These are phyloP conservation scores for Goniozus legneri DNA, from an alignment of 1,140 invertebrate species.

Conservation along the genomic window DNA sequence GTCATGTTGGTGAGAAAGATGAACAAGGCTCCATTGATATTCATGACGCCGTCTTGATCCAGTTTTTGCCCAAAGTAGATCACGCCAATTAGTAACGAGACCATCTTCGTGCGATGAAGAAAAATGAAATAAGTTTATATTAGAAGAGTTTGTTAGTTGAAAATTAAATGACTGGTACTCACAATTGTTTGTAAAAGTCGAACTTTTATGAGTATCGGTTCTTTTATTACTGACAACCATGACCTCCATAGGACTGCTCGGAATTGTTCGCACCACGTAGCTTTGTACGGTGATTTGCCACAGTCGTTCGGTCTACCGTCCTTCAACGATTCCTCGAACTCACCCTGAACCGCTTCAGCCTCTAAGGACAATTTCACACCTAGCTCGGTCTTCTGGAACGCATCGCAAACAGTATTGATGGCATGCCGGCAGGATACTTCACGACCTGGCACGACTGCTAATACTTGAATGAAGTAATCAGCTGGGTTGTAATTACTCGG, in stretches of 20 bases:
- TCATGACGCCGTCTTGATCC: constrained; percentile 87
- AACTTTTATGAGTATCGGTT: constrained; percentile 86
- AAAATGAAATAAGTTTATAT: constrained; percentile 5
- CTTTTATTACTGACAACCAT: constrained; percentile 82
- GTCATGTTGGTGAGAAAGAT: constrained; percentile 91
- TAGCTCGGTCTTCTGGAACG: constrained; percentile 64
- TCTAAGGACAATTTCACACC: constrained; percentile 60
- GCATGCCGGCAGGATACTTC: constrained; percentile 72
- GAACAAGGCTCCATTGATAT: constrained; percentile 94
- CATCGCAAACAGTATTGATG: constrained; percentile 75
- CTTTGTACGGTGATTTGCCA: constrained; percentile 70
- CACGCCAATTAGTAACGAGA: constrained; percentile 80
- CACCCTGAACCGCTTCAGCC: constrained; percentile 49
- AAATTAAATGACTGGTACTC: constrained; percentile 52
- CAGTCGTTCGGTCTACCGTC: constrained; percentile 3
- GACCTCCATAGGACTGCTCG: constrained; percentile 85
- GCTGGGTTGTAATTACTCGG: constrained; percentile 92
- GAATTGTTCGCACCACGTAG: constrained; percentile 85
- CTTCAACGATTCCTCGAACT: constrained; percentile 29
- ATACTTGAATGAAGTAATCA: constrained; percentile 89
- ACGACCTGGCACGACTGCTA: constrained; percentile 81
- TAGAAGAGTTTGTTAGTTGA: not conserved
- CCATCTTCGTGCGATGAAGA: constrained; percentile 67
- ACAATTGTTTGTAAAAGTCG: constrained; percentile 85
- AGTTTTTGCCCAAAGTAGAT: constrained; percentile 85